These are phyloP conservation scores for Tinea trinotella DNA, from an alignment of 2,888 invertebrate species.

Conservation along the genomic window DNA sequence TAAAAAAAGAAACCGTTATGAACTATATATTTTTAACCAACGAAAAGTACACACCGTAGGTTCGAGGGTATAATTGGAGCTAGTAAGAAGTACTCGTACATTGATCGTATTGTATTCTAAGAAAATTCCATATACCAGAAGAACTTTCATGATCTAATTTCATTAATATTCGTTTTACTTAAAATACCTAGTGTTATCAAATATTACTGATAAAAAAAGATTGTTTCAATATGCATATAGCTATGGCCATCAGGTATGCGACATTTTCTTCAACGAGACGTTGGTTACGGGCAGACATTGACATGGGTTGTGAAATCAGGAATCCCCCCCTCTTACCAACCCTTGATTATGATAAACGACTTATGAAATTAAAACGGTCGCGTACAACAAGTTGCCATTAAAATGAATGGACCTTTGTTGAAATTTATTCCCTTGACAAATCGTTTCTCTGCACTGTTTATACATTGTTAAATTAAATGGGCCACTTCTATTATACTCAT, in stretches of 20 bases:
- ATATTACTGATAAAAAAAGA: background rate
- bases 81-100: too few relatives aligned
- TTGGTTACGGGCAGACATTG: slow-evolving; percentile 48
- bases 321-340: slow-evolving; percentile 29
- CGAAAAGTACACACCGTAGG: too few relatives aligned
- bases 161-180: too few relatives aligned
- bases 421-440: slow-evolving; percentile 70
- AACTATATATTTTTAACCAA: too few relatives aligned
- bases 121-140: too few relatives aligned
- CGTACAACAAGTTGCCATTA: slow-evolving; percentile 67
- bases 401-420: slow-evolving; percentile 67
- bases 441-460: slow-evolving; percentile 56
- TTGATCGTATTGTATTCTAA: too few relatives aligned
- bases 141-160: too few relatives aligned
- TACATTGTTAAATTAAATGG: slow-evolving; percentile 64
- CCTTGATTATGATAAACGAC: slow-evolving; percentile 72
- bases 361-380: slow-evolving; percentile 71
- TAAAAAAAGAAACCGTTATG: too few relatives aligned
- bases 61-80: too few relatives aligned
- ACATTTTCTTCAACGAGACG: slow-evolving; percentile 49
- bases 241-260: slow-evolving; percentile 58
- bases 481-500: slow-evolving; percentile 22
- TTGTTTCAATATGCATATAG: slow-evolving; percentile 27
- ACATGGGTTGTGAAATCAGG: slow-evolving; percentile 52
- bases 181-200: too few relatives aligned